phyloP scores from a whole-genome alignment of 2,113 vertebrate genomes.

The Cyanoderma ruficeps region DNA sequence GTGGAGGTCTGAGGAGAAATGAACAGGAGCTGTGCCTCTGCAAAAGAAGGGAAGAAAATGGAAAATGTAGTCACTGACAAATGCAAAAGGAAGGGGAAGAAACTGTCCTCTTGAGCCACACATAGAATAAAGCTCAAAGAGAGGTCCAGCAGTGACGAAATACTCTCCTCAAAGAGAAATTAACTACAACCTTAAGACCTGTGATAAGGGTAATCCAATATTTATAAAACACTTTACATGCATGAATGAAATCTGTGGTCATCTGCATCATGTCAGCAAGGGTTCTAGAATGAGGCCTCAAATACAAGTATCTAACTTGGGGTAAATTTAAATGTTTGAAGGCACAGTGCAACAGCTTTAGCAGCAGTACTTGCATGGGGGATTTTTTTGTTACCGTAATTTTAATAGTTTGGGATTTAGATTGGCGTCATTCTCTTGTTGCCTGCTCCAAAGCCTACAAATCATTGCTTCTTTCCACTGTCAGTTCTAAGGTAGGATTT shows the following conservation, averaged over 20 bases:
- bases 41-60: not conserved
- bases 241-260: not conserved
- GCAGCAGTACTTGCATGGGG: not conserved
- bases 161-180: not conserved
- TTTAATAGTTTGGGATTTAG: not conserved
- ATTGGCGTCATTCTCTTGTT: not conserved
- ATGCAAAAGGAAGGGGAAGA: not conserved
- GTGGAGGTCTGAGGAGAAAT: not conserved
- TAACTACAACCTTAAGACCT: not conserved
- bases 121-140: not conserved
- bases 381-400: not conserved
- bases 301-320: not conserved
- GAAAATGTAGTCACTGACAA: not conserved
- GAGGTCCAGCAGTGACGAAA: not conserved
- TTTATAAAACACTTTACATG: not conserved
- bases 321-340: not conserved
- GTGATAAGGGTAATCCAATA: not conserved
- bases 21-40: not conserved
- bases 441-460: not conserved
- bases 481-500: not conserved
- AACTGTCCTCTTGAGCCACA: not conserved
- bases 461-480: not conserved
- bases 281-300: not conserved
- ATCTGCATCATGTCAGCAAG: not conserved
- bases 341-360: not conserved